phyloP scores from a whole-genome alignment of 2,797 vertebrate species.

The Delichon dasypus region DNA sequence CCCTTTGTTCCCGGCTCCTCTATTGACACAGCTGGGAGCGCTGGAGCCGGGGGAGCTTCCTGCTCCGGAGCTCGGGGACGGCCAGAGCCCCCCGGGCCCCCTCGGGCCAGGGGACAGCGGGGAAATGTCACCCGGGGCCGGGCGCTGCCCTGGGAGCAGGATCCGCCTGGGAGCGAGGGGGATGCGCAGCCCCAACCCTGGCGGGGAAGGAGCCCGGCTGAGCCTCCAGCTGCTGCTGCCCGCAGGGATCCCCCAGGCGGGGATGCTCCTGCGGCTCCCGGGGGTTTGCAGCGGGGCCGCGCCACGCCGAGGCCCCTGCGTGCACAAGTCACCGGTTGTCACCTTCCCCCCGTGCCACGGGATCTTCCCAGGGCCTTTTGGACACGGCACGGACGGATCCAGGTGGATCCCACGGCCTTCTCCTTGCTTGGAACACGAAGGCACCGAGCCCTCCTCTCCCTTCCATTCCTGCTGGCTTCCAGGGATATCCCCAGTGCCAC shows the following conservation, averaged over 20 bases:
- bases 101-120: rapidly evolving
- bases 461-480: background rate
- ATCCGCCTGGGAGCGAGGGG: rapidly evolving
- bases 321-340: rapidly evolving
- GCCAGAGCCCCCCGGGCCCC: background rate
- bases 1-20: slow-evolving; percentile 71
- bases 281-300: rapidly evolving
- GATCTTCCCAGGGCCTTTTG: background rate
- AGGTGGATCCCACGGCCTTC: rapidly evolving
- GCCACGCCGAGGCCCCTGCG: rapidly evolving
- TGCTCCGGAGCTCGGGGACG: slow-evolving; percentile 41
- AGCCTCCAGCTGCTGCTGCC: rapidly evolving
- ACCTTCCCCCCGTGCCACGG: rapidly evolving
- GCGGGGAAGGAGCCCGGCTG: rapidly evolving
- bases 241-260: no score
- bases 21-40: slow-evolving; percentile 87
- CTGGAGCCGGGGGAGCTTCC: slow-evolving; percentile 64
- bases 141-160: background rate
- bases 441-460: background rate
- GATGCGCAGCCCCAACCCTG: rapidly evolving
- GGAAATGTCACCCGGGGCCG: background rate
- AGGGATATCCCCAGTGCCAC: rapidly evolving
- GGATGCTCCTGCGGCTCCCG: background rate
- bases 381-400: rapidly evolving
- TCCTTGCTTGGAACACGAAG: rapidly evolving